Evolutionary conservation across 2,113 vertebrate species (phyloP).

Genomic region (Jacana jacana): DNA sequence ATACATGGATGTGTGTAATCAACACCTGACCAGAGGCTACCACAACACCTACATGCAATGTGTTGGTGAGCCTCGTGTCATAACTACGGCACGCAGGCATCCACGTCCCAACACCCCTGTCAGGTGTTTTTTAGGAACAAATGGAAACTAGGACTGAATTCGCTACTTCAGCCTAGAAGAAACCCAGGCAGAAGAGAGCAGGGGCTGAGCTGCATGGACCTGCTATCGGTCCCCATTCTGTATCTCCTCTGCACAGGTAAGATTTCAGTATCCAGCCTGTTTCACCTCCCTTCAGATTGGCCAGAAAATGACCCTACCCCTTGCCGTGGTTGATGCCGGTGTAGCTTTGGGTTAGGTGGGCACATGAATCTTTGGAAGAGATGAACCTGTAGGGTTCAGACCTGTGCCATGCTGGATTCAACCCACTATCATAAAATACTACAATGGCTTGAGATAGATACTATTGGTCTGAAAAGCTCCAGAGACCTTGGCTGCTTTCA

Average conservation of each 20-base stretch:
- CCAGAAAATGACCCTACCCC: background rate
- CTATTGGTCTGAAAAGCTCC: background rate
- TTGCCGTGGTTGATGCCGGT: background rate
- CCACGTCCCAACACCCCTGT: background rate
- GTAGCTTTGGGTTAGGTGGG: background rate
- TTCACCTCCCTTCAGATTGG: background rate
- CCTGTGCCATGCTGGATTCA: fast-evolving
- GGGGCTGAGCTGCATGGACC: fast-evolving
- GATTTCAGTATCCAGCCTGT: background rate
- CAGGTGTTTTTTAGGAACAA: background rate
- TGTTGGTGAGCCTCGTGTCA: background rate
- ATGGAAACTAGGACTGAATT: background rate
- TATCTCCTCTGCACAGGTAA: background rate
- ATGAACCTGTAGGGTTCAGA: background rate
- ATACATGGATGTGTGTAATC: background rate
- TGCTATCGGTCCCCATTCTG: fast-evolving
- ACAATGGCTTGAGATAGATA: background rate
- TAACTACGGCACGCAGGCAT: background rate
- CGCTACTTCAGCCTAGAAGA: background rate
- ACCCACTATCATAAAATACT: background rate
- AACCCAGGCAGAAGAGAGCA: background rate
- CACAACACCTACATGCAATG: fast-evolving
- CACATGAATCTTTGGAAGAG: background rate
- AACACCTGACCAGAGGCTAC: background rate
- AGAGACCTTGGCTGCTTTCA: background rate